A percentile compares a stretch with the other conserved stretches of the same genome.
These are phyloP conservation scores for Panulirus ornatus DNA, from an alignment of 1,140 invertebrate genomes.

Conservation along the genomic window DNA sequence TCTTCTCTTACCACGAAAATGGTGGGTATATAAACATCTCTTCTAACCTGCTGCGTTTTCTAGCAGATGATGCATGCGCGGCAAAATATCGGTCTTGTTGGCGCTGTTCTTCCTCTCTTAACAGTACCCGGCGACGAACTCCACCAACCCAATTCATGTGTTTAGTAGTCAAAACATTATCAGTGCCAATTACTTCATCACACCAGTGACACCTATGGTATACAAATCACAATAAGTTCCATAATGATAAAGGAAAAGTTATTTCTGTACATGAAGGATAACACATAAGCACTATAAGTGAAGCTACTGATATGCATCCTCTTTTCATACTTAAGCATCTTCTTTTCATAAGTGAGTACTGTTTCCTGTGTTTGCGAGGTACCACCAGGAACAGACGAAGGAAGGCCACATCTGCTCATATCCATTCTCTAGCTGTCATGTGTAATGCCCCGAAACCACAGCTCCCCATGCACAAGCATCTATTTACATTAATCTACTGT, in stretches of 20 bases:
- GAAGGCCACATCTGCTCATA: too few relatives aligned
- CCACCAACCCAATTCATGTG: conserved; percentile 63
- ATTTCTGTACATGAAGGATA: neutral
- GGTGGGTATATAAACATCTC: neutral
- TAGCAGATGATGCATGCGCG: conserved; percentile 25
- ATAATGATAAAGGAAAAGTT: neutral
- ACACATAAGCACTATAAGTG: neutral
- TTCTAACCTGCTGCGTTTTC: neutral
- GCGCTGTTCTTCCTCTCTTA: conserved; percentile 32
- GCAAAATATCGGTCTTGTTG: conserved; percentile 46
- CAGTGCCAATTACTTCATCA: neutral
- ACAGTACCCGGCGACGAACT: conserved; percentile 40
- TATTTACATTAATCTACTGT: neutral
- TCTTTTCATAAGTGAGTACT: neutral
- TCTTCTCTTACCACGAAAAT: too few relatives aligned
- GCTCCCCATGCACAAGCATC: too few relatives aligned
- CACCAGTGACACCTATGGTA: neutral
- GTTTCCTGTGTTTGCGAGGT: neutral
- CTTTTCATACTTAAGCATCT: too few relatives aligned
- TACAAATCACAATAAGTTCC: neutral
- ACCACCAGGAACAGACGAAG: too few relatives aligned
- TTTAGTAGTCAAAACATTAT: neutral
- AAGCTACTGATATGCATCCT: neutral
- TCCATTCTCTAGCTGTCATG: too few relatives aligned
- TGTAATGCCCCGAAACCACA: too few relatives aligned